Evolutionary conservation across 2,888 invertebrate species (phyloP), one percentile per base, ranked within the genome.

Genomic region (Amblyteles armatorius): DNA sequence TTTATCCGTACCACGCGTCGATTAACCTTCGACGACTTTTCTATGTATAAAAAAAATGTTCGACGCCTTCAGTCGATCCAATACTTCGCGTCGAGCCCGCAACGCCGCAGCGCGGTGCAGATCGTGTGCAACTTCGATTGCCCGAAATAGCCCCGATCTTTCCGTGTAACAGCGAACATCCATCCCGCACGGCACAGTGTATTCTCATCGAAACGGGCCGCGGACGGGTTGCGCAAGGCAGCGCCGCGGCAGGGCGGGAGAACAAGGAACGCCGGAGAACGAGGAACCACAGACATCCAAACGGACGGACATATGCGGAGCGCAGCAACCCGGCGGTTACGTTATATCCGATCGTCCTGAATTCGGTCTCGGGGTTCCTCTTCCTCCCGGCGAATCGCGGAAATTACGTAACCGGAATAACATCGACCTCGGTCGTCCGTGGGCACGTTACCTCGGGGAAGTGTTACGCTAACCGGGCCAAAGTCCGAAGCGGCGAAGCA

Each of bases 321-420:
- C 13, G 29, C n/a, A 19, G 16, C 67, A 68, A n/a, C 16, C n/a
- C 22, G 52, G 33, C 13, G 86, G 84, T 79, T 85, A 87, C 86
- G 89, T 89, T 90, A 57, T 68, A 91, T 91, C 90, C 89, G 90
- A 90, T 91, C 89, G 91, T 86, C 87, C 89, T 91, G 87, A 89
- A 91, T 91, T 90, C 90, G 88, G 86, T 76, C 78, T 86, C 81
- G 76, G 82, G 83, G 86, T 89, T 88, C 85, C 79, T 79, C 71
- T 63, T 71, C 26, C 55, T 52, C 50, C 40, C 60, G 63, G 57
- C 26, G 63, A 65, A 76, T 81, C 86, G 88, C 86, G 90, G 90
- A 90, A 89, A 86, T 90, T 89, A 90, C 90, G 90, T 89, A 79
- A 79, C 60, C 60, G 29, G 68, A 55, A 77, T 36, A 67, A 55